Conservation (phyloP, 2,888 invertebrate genomes). For the Pseudolycoriella hygida region DNA sequence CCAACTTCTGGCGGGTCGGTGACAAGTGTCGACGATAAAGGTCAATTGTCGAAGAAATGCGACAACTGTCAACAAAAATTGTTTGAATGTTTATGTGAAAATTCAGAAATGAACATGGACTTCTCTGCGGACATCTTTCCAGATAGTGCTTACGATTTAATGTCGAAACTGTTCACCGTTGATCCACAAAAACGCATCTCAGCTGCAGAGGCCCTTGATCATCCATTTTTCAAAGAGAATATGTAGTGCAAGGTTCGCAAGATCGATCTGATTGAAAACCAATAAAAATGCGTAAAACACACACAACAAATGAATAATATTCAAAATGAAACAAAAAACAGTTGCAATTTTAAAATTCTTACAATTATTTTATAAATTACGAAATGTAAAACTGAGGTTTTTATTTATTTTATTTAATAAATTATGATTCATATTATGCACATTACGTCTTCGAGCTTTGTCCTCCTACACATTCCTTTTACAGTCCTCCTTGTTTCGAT, state of each 20-base stretch:
- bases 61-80: constrained; percentile 26
- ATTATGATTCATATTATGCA: not conserved
- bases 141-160: constrained; percentile 52
- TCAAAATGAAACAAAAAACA: not conserved
- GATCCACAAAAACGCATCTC: constrained; percentile 56
- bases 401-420: constrained; percentile 1
- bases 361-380: not conserved
- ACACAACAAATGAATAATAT: not conserved
- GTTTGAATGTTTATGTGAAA: constrained; percentile 27
- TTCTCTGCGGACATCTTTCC: constrained; percentile 35
- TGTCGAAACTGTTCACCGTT: constrained; percentile 53
- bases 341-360: not conserved
- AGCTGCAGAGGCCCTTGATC: constrained; percentile 54
- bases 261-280: too few species aligned
- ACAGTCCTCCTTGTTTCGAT: too few species aligned
- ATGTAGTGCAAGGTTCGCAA: not conserved
- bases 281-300: not conserved
- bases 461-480: too few species aligned
- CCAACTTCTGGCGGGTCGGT: constrained; percentile 8
- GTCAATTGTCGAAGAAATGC: constrained; percentile 14
- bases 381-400: not conserved
- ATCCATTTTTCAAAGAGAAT: constrained; percentile 44
- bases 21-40: not conserved
- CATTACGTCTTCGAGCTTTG: too few species aligned
- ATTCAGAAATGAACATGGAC: constrained; percentile 17